Percentiles rank a stretch among this genome's conserved stretches.
Evolutionary conservation across 2,113 vertebrate species (phyloP).

Genomic region (Equus quagga): DNA sequence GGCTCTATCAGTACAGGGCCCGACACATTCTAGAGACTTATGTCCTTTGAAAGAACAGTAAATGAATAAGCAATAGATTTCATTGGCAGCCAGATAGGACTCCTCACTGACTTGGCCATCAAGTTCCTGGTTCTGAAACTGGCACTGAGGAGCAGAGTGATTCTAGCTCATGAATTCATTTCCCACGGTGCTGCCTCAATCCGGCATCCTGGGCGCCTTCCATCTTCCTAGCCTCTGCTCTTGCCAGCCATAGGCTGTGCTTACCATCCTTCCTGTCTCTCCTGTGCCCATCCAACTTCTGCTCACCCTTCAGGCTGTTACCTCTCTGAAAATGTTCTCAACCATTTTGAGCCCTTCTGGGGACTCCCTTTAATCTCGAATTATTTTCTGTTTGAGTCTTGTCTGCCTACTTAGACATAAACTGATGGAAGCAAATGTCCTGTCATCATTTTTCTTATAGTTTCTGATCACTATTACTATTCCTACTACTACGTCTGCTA

Average conservation of each 20-base stretch:
- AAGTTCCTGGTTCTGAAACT: neutral
- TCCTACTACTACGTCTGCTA: neutral
- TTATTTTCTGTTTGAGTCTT: neutral
- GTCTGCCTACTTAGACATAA: neutral
- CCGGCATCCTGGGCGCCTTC: neutral
- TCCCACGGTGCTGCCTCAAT: neutral
- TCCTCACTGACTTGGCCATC: rapidly evolving
- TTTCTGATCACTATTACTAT: neutral
- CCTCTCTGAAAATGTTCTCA: neutral
- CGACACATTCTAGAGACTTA: neutral
- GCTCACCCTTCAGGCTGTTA: neutral
- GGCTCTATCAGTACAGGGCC: no score
- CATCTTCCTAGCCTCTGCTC: neutral
- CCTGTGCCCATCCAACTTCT: neutral
- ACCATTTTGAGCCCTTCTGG: neutral
- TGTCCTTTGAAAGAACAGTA: neutral
- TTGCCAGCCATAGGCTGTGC: neutral
- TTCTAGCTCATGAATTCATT: neutral
- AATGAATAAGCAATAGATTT: neutral
- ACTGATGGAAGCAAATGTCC: neutral
- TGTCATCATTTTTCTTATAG: neutral
- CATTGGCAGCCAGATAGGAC: neutral
- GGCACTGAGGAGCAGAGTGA: neutral
- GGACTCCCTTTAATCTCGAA: no score
- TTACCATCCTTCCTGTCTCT: neutral